These are phyloP conservation scores for Hafferia zeledoni DNA, from an alignment of 2,797 vertebrate species.

Conservation along the genomic window DNA sequence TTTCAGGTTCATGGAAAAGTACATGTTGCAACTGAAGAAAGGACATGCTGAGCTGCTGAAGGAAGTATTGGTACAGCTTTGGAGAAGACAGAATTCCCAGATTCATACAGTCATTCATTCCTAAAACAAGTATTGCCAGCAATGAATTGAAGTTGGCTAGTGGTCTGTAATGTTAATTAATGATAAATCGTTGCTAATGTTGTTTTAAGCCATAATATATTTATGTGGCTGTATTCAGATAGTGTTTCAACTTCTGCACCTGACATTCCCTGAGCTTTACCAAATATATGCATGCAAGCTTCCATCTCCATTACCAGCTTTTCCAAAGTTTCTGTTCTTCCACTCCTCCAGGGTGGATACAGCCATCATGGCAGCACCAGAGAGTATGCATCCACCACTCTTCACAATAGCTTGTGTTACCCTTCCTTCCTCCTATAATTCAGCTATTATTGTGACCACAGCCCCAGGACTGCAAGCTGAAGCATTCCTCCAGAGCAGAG, in stretches of 20 bases:
- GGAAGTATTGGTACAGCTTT: neutral
- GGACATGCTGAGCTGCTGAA: accelerated
- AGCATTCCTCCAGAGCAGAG: neutral
- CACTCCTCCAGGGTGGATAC: neutral
- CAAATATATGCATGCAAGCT: neutral
- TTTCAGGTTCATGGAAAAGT: conserved; percentile 25
- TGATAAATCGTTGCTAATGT: neutral
- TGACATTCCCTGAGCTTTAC: neutral
- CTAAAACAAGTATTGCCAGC: neutral
- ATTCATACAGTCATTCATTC: neutral
- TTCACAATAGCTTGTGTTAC: neutral
- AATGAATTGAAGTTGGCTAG: neutral
- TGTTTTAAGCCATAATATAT: neutral
- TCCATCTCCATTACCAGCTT: neutral
- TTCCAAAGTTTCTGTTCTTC: neutral
- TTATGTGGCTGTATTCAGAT: neutral
- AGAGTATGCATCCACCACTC: accelerated
- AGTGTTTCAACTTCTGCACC: neutral
- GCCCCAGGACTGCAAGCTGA: neutral
- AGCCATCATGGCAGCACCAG: neutral
- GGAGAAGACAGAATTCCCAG: neutral
- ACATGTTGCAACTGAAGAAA: neutral
- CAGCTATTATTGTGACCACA: neutral
- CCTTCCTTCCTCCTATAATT: neutral
- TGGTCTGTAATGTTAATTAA: neutral